Evolutionary conservation across 2,797 vertebrate species (phyloP).

Genomic region (Artibeus lituratus): DNA sequence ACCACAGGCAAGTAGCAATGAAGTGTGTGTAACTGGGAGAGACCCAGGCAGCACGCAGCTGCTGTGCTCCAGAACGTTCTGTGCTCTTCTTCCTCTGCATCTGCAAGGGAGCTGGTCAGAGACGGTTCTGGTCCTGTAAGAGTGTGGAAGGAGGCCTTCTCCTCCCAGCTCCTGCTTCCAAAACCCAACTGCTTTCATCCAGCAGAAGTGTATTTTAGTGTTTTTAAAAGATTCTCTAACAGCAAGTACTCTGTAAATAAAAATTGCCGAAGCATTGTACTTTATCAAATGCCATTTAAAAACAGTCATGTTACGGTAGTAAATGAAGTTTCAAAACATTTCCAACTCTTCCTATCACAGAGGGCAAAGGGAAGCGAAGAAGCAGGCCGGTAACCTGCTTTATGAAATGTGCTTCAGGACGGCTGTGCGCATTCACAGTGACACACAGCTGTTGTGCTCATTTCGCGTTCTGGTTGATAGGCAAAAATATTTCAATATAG

Average conservation of each 20-base stretch:
- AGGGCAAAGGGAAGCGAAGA: neutral
- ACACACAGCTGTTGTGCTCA: neutral
- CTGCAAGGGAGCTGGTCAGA: neutral
- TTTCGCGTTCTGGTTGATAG: conserved; percentile 35
- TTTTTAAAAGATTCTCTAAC: neutral
- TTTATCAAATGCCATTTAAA: neutral
- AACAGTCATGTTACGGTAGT: neutral
- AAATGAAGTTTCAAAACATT: neutral
- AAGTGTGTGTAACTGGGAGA: neutral
- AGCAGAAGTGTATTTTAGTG: neutral
- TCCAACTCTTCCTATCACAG: neutral
- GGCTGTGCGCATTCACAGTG: neutral
- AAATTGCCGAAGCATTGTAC: neutral
- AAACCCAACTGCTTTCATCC: neutral
- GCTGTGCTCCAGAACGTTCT: neutral
- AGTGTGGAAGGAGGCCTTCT: neutral
- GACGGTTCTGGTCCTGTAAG: neutral
- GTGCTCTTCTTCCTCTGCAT: neutral
- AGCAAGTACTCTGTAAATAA: neutral
- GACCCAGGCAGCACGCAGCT: neutral
- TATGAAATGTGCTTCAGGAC: neutral
- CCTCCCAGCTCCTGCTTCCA: neutral
- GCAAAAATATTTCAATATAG: neutral
- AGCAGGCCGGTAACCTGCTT: neutral
- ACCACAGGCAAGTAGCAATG: neutral